Evolutionary conservation across 2,888 invertebrate genomes (phyloP), one percentile per base, ranked within the genome.

Genomic region (Polyommatus iphigenia): DNA sequence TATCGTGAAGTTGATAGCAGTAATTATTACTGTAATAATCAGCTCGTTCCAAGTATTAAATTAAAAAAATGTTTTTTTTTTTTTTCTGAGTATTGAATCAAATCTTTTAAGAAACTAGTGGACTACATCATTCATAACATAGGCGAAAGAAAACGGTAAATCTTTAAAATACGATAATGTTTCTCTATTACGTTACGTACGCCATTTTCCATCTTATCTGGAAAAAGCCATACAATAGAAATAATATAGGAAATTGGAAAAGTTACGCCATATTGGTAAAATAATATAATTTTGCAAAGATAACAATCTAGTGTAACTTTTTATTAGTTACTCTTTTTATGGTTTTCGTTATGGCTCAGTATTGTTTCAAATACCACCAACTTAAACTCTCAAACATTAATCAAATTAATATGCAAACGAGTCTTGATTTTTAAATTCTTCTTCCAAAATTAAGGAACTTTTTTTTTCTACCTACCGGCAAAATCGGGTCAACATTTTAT

Each of bases 321-420:
- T 72, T 72, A 72, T 41, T 36, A 72, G 41, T 72, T 72, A 20
- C 72, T 41, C 41, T 36, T 72, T 72, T 72, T 72, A 72, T 72
- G n/a, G 20, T 67, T 24, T 62, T 24, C 24, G 20, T 24, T 62
- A 62, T 20, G 46, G 54, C 54, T 54, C 54, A 5, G 18, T 18
- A 54, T 46, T 46, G 46, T 54, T 18, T 54, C 0, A 18, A 54
- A 54, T 54, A 18, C 3, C 5, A 54, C 10, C 10, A 18, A 54
- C 18, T 15, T 18, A 18, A 54, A 54, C 54, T 18, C 13, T 15
- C 2, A 54, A 54, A 18, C 4, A 54, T 54, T 18, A 4, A 15
- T 50, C 3, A 8, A 41, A 41, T 0, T 36, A 41, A 10, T 41
- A 41, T 41, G 10, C 1, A 41, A 8, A 41, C 10, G 1, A 41